phyloP scores from a whole-genome alignment of 2,113 vertebrate genomes.

The Pachyramphus minor region DNA sequence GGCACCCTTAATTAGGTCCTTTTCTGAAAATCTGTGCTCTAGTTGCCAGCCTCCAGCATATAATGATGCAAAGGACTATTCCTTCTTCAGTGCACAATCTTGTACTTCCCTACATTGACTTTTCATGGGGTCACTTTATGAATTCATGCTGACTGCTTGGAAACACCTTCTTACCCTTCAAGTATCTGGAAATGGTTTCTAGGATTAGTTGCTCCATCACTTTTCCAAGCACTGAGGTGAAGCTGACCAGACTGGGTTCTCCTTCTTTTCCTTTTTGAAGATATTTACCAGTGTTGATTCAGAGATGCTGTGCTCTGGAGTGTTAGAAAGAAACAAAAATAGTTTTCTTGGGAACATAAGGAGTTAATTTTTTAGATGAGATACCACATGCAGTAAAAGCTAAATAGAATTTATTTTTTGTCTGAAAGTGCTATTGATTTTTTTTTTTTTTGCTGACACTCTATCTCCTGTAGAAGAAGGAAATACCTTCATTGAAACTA shows the following conservation, averaged over 20 bases:
- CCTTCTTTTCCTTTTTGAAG: not conserved
- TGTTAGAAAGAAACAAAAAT: not conserved
- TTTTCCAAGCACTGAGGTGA: not conserved
- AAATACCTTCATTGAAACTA: not conserved
- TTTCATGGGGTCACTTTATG: not conserved
- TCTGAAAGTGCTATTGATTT: not conserved
- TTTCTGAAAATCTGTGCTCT: not conserved
- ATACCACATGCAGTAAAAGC: not conserved
- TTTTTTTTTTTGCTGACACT: not conserved
- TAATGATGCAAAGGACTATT: not conserved
- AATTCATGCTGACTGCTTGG: not conserved
- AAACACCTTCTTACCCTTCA: not conserved
- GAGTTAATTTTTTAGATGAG: not conserved
- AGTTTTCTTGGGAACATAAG: not conserved
- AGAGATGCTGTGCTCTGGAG: not conserved
- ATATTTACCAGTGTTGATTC: not conserved
- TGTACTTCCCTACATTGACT: not conserved
- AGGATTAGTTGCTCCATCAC: not conserved
- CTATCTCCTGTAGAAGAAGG: not conserved
- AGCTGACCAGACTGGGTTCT: not conserved
- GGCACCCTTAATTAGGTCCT: not conserved
- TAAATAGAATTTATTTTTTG: not conserved
- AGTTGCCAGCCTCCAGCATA: accelerated
- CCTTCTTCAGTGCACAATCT: not conserved
- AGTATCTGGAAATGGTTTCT: not conserved